phyloP scores from a whole-genome alignment of 1,140 invertebrate species.

The Ceratina calcarata region DNA sequence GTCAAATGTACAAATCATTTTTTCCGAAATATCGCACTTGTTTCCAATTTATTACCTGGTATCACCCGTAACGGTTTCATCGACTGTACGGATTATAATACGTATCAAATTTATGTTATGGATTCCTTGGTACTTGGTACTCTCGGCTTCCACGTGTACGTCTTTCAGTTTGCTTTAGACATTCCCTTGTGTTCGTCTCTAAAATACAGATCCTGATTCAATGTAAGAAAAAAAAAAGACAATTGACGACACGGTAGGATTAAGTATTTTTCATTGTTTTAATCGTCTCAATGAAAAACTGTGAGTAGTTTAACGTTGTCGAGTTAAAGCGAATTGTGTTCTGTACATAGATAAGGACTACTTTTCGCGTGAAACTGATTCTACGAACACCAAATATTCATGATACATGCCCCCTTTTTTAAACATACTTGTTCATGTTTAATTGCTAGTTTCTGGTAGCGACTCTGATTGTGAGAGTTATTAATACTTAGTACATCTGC shows the following conservation, averaged over 20 bases:
- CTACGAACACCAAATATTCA: too few species aligned
- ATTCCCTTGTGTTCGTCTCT: not conserved
- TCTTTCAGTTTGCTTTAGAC: not conserved
- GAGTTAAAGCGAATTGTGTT: too few species aligned
- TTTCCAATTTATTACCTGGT: too few species aligned
- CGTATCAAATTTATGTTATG: not conserved
- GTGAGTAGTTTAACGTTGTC: conserved; percentile 17
- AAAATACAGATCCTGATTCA: not conserved
- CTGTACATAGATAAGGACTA: too few species aligned
- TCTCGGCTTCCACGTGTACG: not conserved
- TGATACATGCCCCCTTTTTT: not conserved
- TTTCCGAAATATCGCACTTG: too few species aligned
- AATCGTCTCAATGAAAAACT: not conserved
- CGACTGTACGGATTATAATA: too few species aligned
- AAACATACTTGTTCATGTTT: not conserved
- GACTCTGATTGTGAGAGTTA: not conserved
- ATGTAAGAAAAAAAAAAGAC: not conserved
- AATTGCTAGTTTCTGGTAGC: conserved; percentile 21
- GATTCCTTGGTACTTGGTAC: not conserved
- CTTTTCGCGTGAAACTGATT: too few species aligned
- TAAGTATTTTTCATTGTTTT: not conserved
- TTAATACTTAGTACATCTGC: conserved; percentile 8
- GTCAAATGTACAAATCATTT: too few species aligned
- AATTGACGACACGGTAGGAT: too few species aligned
- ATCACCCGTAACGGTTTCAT: too few species aligned